phyloP scores from a whole-genome alignment of 2,113 vertebrate species.

The Peromyscus californicus region DNA sequence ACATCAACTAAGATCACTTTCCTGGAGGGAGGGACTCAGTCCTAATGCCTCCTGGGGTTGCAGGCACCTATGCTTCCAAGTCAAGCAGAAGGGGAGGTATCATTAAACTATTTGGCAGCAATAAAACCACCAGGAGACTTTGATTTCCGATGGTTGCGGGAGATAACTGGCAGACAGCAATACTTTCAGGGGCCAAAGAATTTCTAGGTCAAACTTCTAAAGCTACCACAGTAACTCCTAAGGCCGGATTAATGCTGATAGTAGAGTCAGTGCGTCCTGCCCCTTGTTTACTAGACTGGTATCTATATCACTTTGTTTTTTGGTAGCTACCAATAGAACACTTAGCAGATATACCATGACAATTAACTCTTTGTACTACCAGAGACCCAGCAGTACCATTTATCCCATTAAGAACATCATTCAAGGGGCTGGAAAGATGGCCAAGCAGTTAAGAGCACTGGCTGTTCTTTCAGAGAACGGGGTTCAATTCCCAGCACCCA shows the following conservation, averaged over 20 bases:
- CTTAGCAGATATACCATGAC: background rate
- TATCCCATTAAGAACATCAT: constrained; percentile 46
- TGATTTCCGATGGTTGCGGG: constrained; percentile 51
- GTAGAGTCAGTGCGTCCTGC: background rate
- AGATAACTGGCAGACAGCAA: constrained; percentile 62
- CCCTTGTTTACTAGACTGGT: background rate
- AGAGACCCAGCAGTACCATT: constrained; percentile 57
- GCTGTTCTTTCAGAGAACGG: background rate
- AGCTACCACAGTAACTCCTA: constrained; percentile 30
- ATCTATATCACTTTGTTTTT: constrained; percentile 1
- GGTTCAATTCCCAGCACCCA: background rate
- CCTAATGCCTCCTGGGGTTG: background rate
- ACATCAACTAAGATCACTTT: background rate
- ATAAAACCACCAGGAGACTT: constrained; percentile 57
- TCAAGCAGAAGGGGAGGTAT: constrained; percentile 64
- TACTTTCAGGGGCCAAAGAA: constrained; percentile 55
- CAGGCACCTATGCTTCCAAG: constrained; percentile 61
- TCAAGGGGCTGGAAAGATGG: background rate
- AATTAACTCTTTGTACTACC: constrained; percentile 36
- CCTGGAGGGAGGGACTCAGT: constrained; percentile 19
- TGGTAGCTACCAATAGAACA: constrained; percentile 53
- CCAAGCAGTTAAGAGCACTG: background rate
- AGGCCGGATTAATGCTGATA: background rate
- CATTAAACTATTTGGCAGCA: constrained; percentile 65
- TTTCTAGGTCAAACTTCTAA: constrained; percentile 58